Evolutionary conservation across 1,140 invertebrate species (phyloP), one percentile per base, ranked within the genome.

Genomic region (Lordiphosa stackelbergi): DNA sequence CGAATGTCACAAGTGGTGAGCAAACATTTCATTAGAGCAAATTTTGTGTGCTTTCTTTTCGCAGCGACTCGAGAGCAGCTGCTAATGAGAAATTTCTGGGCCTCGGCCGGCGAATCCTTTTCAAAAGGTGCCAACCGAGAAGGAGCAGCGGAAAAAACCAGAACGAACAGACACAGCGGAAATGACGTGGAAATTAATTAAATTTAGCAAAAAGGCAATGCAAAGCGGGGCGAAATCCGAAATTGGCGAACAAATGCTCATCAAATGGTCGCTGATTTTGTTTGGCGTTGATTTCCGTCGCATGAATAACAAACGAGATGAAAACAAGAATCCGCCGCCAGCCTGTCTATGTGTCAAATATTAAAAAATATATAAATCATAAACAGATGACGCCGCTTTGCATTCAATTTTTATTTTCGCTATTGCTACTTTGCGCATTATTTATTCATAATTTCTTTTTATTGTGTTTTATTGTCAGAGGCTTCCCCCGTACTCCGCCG

Each of bases 21-120:
- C 79, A 85, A 85, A 85, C 72, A 85, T 85, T 85, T 85, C 81
- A 85, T 85, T 85, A 85, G 75, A 73, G 77, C 66, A 68, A 73
- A 71, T 73, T 83, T 65, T 58, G 65, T 61, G 66, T 66, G 62
- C 60, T 75, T 74, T 72, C 61, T 75, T 61, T 54, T 68, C 59
- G 48, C 54, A 53, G 35, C 24, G 19, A 22, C 56, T 47, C 24
- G 45, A 53, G 64, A 69, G 73, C 61, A 57, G 59, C 77, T 83
- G 69, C 81, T 85, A 85, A 85, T 85, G 81, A 85, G 81, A 85
- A 78, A 46, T 28, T 81, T 79, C 65, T 62, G 58, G 64, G 55
- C 68, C 65, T 61, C 49, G 58, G 66, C 59, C 49, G 40, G 55
- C 53, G 75, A 83, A 83, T 81, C 75, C 77, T 81, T 83, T 79